These are phyloP conservation scores for Periplaneta americana DNA, from an alignment of 1,140 invertebrate species.

Conservation along the genomic window DNA sequence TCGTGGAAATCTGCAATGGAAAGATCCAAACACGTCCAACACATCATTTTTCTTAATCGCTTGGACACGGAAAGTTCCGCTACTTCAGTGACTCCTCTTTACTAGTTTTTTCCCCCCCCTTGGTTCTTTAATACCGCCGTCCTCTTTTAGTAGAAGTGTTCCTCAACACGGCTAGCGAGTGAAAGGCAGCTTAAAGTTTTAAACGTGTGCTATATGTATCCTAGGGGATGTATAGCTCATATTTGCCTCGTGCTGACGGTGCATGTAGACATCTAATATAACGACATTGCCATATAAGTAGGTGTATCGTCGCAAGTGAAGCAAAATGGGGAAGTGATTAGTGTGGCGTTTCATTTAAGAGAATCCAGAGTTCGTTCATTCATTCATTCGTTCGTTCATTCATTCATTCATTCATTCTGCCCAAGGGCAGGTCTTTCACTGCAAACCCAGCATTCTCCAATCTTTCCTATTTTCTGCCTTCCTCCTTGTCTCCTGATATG, in stretches of 20 bases:
- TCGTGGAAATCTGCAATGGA: neutral
- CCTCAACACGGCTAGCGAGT: neutral
- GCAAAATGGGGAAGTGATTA: neutral
- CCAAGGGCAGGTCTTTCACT: too few species aligned
- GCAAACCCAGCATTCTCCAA: too few species aligned
- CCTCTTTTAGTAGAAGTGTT: neutral
- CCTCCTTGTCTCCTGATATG: too few species aligned
- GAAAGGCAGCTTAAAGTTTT: neutral
- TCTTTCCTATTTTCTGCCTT: too few species aligned
- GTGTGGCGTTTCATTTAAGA: neutral
- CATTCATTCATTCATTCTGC: too few species aligned
- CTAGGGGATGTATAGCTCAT: neutral
- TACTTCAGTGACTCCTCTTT: neutral
- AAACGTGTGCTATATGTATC: neutral
- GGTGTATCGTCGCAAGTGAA: neutral
- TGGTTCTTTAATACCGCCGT: neutral
- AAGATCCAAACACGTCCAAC: neutral
- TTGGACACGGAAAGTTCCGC: neutral
- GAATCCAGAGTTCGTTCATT: too few species aligned
- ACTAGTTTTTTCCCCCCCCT: too few species aligned
- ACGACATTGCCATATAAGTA: neutral
- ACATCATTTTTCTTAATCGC: neutral
- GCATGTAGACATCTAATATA: neutral
- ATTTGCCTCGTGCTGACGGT: neutral
- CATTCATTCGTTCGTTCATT: too few species aligned